Percentiles rank a stretch among this genome's conserved stretches.
These are phyloP conservation scores for Hydractinia echinata DNA, from an alignment of 30 jellyfish, hydroid and myxozoan species.

Conservation along the genomic window DNA sequence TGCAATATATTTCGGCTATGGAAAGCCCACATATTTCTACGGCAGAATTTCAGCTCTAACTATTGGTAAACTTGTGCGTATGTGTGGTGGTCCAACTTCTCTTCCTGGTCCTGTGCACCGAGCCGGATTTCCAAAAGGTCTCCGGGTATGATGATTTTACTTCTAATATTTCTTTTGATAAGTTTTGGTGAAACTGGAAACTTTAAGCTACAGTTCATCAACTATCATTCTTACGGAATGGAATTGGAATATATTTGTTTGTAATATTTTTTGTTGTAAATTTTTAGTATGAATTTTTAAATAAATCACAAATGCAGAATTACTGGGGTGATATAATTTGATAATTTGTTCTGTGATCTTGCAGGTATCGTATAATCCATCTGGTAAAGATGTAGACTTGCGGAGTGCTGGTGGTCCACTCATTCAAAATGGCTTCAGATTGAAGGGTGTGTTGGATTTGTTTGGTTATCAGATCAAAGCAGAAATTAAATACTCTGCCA, in stretches of 20 bases:
- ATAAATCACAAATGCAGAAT: no score
- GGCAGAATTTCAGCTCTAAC: conserved; percentile 83
- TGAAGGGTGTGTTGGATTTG: conserved; percentile 78
- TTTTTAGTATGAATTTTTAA: no score
- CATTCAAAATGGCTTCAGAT: conserved; percentile 68
- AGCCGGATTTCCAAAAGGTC: conserved; percentile 93
- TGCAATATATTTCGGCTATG: conserved; percentile 71
- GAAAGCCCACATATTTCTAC: conserved; percentile 71
- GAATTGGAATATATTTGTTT: no score
- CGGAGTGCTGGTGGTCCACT: conserved; percentile 81
- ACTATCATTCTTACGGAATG: no score
- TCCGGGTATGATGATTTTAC: conserved; percentile 44
- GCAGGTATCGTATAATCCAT: conserved; percentile 57
- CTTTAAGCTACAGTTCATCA: no score
- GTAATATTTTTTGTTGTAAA: no score
- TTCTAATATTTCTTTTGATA: neutral
- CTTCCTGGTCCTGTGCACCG: conserved; percentile 63
- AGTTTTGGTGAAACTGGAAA: neutral
- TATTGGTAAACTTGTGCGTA: conserved; percentile 83
- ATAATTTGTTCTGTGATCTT: neutral
- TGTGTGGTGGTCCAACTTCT: conserved; percentile 80
- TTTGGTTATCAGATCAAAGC: conserved; percentile 67
- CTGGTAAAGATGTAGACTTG: conserved; percentile 62
- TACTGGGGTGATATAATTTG: no score
- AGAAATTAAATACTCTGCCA: conserved; percentile 51